A percentile compares a stretch with the other conserved stretches of the same genome.
Evolutionary conservation across 2,888 invertebrate genomes (phyloP).

Genomic region (Caenorhabditis sinica): DNA sequence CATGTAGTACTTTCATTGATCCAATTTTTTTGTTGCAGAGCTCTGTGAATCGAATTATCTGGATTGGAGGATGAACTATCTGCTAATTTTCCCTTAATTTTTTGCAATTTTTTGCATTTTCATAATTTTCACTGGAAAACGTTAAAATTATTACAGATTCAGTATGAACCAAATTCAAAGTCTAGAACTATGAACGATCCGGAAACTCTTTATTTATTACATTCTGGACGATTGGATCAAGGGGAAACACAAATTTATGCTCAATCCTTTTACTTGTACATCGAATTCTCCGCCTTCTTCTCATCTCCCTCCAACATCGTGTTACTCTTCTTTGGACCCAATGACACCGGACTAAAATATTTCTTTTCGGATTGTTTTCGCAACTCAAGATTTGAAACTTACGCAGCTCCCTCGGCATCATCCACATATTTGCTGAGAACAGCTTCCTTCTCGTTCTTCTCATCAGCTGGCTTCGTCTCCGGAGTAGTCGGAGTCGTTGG

Average conservation of each 20-base stretch:
- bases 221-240: constrained; percentile 8
- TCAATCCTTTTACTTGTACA: constrained; percentile 18
- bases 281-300: constrained; percentile 30
- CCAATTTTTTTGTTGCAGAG: no score
- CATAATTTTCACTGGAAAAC: no score
- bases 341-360: constrained; percentile 3
- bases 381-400: background rate
- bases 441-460: background rate
- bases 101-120: no score
- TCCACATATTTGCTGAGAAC: constrained; percentile 11
- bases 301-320: constrained; percentile 18
- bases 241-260: background rate
- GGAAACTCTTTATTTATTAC: constrained; percentile 14
- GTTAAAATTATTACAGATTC: background rate
- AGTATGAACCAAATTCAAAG: background rate
- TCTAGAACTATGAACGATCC: background rate
- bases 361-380: background rate
- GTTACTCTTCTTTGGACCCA: constrained; percentile 34
- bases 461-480: background rate
- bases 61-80: no score
- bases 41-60: no score
- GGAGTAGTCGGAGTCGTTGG: constrained; percentile 8
- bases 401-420: constrained; percentile 27
- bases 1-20: no score
- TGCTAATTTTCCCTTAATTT: no score